These are phyloP conservation scores for Caenorhabditis imperialis DNA, from an alignment of 2,888 invertebrate genomes.

Conservation along the genomic window DNA sequence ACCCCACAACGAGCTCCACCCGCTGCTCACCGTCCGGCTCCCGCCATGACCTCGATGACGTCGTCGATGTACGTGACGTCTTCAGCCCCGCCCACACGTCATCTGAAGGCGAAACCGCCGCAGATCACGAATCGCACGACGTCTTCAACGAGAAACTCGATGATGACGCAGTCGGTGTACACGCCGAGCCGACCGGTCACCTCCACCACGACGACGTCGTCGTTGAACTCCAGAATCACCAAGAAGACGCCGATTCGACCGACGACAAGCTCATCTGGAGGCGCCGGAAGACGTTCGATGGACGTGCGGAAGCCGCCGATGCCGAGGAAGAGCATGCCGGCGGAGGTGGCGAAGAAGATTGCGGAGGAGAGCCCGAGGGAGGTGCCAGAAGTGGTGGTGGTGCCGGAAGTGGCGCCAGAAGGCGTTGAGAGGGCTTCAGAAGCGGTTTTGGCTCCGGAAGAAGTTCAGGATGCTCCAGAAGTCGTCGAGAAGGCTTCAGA, in stretches of 20 bases:
- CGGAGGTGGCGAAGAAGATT: slow-evolving; percentile 11
- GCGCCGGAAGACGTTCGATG: slow-evolving; percentile 10
- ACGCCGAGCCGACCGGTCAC: slow-evolving; percentile 36
- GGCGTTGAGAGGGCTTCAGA: background rate
- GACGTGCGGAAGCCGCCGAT: slow-evolving; percentile 21
- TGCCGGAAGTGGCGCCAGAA: background rate
- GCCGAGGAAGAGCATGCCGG: slow-evolving; percentile 14
- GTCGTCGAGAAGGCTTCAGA: background rate
- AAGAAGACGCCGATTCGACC: slow-evolving; percentile 1
- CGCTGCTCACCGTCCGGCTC: slow-evolving; percentile 31
- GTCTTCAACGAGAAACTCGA: background rate
- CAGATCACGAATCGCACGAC: background rate
- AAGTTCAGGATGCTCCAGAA: background rate
- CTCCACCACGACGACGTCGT: slow-evolving; percentile 7
- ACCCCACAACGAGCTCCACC: slow-evolving; percentile 33
- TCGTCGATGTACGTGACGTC: slow-evolving; percentile 57
- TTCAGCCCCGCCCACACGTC: slow-evolving; percentile 42
- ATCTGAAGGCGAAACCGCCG: slow-evolving; percentile 17
- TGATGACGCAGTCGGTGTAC: slow-evolving; percentile 61
- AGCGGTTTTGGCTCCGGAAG: slow-evolving; percentile 4
- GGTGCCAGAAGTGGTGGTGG: slow-evolving; percentile 1
- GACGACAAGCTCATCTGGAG: background rate
- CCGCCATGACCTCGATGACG: slow-evolving; percentile 48
- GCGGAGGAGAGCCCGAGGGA: background rate
- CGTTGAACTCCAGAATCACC: slow-evolving; percentile 9